Base-by-base conservation (phyloP, 2,113 vertebrate species). In the Hippolais icterina region DNA sequence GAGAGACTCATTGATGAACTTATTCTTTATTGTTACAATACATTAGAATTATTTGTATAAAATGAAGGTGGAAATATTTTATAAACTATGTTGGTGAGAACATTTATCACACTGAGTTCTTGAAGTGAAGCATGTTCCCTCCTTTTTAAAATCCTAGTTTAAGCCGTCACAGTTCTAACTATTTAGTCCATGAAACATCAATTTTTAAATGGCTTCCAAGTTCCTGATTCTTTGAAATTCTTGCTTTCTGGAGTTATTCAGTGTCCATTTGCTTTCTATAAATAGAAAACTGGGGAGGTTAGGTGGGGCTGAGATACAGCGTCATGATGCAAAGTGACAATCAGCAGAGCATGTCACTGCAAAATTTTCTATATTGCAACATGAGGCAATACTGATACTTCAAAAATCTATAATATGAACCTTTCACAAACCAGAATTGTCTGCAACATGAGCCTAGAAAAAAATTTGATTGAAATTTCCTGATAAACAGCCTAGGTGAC, bases 351-450 rank as follows among this genome's bases (percentile, higher is more conserved):
- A 76, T 92, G 81, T 92, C 94, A 95, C 83, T 93, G 93, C 87
- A 97, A 97, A 97, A 94, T 94, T 89, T 95, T 97, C 92, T 96
- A 42, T 90, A 93, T 93, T 96, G 83, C 22, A 94, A 94, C 49
- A 95, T 59, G 75, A 91, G 83, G 79, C 78, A 97, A 94, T 80
- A 93, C 70, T 97, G 94, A 97, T 97, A 95, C 79, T 91, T 94
- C 96, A 97, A 87, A 96, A 97, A 96, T 97, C 90, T 94, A 35
- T 94, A 97, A 94, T 96, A 94, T 53, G 81, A 93, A 92, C 83
- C 37, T 93, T 94, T 94, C 88, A 82, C 87, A 69, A 80, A 71
- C 46, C 41, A 56, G 19, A 75, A 71, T 46, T 96, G 83, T 95
- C 85, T 96, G 72, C 75, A 97, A 84, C 57, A 92, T 94, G 46